Conservation (phyloP, 2,113 vertebrate species). For the Edolisoma coerulescens region DNA sequence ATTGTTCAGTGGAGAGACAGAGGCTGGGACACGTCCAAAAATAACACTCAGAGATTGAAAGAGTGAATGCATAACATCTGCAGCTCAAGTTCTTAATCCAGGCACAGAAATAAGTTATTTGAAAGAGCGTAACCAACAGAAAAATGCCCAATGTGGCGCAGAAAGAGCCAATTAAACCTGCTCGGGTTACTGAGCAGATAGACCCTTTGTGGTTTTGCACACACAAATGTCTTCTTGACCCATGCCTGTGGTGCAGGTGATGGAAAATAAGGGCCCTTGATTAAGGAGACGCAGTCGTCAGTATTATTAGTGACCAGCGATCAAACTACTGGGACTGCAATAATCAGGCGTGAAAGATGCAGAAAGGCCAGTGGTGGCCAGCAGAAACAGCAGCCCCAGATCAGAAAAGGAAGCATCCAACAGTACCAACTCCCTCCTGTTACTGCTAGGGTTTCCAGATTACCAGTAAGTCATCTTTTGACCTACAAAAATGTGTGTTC, state of each 20-base stretch:
- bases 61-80: not conserved
- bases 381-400: not conserved
- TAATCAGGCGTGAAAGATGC: not conserved
- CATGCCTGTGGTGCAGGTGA: not conserved
- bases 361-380: not conserved
- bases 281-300: not conserved
- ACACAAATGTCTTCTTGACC: not conserved
- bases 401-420: not conserved
- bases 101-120: not conserved
- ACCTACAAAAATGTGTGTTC: not conserved
- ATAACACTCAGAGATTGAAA: not conserved
- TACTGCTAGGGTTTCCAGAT: not conserved
- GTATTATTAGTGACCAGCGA: not conserved
- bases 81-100: not conserved
- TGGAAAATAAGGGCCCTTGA: not conserved
- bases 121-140: not conserved
- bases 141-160: accelerated
- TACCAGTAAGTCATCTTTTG: not conserved
- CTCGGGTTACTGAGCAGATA: not conserved
- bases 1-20: not conserved
- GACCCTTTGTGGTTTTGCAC: not conserved
- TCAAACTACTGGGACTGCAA: not conserved
- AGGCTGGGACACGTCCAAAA: not conserved
- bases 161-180: not conserved
- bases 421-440: not conserved